Evolutionary conservation across 2,888 invertebrate genomes (phyloP).

Genomic region (Cephalotes varians): DNA sequence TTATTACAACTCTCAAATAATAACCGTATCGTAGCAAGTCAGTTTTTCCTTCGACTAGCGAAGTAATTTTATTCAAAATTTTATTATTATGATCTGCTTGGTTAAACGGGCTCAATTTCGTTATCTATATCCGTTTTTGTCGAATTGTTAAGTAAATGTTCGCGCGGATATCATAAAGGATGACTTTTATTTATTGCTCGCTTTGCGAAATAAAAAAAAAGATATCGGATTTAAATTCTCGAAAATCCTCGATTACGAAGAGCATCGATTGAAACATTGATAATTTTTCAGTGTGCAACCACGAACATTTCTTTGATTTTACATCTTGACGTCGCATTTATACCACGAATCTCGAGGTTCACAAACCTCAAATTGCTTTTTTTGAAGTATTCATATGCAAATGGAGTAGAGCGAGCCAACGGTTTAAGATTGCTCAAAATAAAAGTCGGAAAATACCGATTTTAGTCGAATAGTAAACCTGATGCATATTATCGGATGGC

Average conservation of each 20-base stretch:
- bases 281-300: conserved; percentile 4
- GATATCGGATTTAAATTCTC: neutral
- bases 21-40: neutral
- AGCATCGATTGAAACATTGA: neutral
- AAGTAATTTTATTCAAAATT: neutral
- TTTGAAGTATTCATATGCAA: conserved; percentile 54
- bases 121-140: conserved; percentile 15
- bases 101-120: neutral
- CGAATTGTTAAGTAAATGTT: conserved; percentile 9
- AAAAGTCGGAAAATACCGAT: conserved; percentile 38
- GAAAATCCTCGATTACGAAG: neutral
- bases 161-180: neutral
- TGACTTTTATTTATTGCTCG: neutral
- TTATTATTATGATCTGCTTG: neutral
- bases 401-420: neutral
- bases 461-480: conserved; percentile 40
- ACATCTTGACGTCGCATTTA: neutral
- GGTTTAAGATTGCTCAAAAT: conserved; percentile 48
- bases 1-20: neutral
- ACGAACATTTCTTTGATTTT: neutral
- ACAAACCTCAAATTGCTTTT: conserved; percentile 16
- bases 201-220: neutral
- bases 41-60: neutral
- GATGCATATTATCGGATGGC: conserved; percentile 60
- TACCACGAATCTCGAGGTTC: conserved; percentile 4